phyloP scores from a whole-genome alignment of 2,888 invertebrate species.

The Stratiomys singularior region DNA sequence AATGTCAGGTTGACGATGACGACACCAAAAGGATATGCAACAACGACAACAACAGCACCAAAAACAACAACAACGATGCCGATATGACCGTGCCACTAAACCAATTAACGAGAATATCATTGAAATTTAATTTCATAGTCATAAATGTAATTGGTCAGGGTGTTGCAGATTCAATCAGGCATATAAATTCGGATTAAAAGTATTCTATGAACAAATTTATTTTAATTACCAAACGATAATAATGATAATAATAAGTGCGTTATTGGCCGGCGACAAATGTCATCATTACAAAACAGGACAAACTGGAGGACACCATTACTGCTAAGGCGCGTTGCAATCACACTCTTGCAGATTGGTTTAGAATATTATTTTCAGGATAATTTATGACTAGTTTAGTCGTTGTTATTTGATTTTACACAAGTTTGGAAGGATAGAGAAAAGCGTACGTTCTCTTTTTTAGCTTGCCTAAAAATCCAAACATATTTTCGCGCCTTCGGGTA shows the following conservation, averaged over 20 bases:
- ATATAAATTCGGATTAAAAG: constrained; percentile 43
- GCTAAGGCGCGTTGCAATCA: no score
- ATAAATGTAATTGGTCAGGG: constrained; percentile 43
- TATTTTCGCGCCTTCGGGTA: no score
- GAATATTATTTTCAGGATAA: no score
- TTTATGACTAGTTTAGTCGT: no score
- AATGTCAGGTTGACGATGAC: neutral
- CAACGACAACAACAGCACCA: neutral
- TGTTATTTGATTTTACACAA: no score
- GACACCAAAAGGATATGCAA: neutral
- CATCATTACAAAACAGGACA: no score
- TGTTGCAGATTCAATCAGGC: constrained; percentile 44
- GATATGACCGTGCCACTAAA: constrained; percentile 44
- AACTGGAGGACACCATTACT: no score
- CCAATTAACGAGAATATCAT: constrained; percentile 46
- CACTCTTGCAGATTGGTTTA: no score
- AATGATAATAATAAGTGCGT: neutral
- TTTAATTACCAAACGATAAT: constrained; percentile 29
- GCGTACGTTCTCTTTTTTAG: no score
- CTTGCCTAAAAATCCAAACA: no score
- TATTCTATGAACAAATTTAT: constrained; percentile 44
- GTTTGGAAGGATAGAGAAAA: no score
- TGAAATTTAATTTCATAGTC: constrained; percentile 47
- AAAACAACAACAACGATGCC: constrained; percentile 15
- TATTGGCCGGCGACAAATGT: no score